These are phyloP conservation scores for Lasiurus borealis DNA, from an alignment of 2,113 vertebrate genomes.

Conservation along the genomic window DNA sequence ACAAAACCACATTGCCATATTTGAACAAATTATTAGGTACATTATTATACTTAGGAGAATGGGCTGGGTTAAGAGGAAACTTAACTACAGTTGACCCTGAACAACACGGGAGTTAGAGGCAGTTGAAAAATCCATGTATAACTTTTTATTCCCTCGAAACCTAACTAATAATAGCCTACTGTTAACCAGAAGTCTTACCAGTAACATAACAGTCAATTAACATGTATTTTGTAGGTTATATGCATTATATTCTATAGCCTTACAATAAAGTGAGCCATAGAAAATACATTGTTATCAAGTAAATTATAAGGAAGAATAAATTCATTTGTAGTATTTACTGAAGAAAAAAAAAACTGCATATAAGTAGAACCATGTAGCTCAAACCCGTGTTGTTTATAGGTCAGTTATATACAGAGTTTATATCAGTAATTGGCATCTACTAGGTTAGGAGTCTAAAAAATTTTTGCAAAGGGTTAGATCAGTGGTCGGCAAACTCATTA, in stretches of 20 bases:
- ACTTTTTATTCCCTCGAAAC: neutral
- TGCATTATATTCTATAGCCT: neutral
- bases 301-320: neutral
- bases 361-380: neutral
- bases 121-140: neutral
- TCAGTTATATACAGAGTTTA: neutral
- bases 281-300: neutral
- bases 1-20: neutral
- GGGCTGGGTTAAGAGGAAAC: neutral
- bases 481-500: too few species aligned
- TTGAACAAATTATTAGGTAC: neutral
- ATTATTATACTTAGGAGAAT: neutral
- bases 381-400: neutral
- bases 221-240: neutral
- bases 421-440: neutral
- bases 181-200: neutral
- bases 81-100: neutral
- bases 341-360: neutral
- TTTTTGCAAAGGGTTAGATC: neutral
- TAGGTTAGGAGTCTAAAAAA: neutral
- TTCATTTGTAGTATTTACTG: neutral
- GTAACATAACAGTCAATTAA: neutral
- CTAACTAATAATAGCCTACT: neutral
- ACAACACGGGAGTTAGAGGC: too few species aligned
- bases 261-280: neutral